phyloP scores from a whole-genome alignment of 1,140 invertebrate species.

The Drosophila melanogaster region Release_6_plus_ISO1_MT NT_037436.4:9156501-9157000 shows the following conservation, averaged over 20 bases:
- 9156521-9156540: constrained; percentile 43
- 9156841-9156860: constrained; percentile 80
- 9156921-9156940: constrained; percentile 21
- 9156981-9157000: constrained; percentile 61
- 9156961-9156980: constrained; percentile 49
- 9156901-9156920: constrained; percentile 48
- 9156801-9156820: constrained; percentile 54
- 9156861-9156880: constrained; percentile 78
- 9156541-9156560: constrained; percentile 51
- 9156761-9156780: constrained; percentile 34
- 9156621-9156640: constrained; percentile 31
- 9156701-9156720: constrained; percentile 49
- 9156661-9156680: constrained; percentile 57
- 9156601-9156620: constrained; percentile 59
- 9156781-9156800: constrained; percentile 13
- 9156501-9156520: constrained; percentile 32
- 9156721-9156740: constrained; percentile 71
- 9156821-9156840: constrained; percentile 61
- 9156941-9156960: constrained; percentile 35
- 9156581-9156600: constrained; percentile 58
- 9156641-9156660: constrained; percentile 70
- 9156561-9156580: constrained; percentile 51
- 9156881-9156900: constrained; percentile 73
- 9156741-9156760: constrained; percentile 63
- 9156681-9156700: constrained; percentile 49